These are phyloP conservation scores for Polydrusus cervinus DNA, from an alignment of 2,888 invertebrate species.

Conservation along the genomic window DNA sequence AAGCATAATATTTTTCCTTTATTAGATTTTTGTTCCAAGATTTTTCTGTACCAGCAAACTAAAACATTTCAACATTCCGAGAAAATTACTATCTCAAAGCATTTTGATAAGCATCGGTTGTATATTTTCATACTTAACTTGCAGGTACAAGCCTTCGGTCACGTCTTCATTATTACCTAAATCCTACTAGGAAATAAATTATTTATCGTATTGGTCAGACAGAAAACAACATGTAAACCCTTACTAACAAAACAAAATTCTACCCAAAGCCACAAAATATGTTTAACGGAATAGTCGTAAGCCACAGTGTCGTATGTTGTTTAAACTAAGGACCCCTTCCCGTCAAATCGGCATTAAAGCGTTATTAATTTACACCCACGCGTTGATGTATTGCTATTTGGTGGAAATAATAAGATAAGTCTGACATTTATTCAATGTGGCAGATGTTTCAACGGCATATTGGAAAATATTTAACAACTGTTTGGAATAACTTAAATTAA, in stretches of 20 bases:
- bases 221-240: neutral
- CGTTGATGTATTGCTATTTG: constrained; percentile 15
- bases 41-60: too few relatives aligned
- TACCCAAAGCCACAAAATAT: neutral
- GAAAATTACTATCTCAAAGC: too few relatives aligned
- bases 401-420: constrained; percentile 14
- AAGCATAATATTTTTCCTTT: neutral
- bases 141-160: too few relatives aligned
- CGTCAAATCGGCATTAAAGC: constrained; percentile 35
- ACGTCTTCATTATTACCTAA: too few relatives aligned
- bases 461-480: neutral
- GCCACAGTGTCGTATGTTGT: constrained; percentile 24
- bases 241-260: neutral
- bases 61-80: too few relatives aligned
- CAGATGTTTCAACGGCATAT: neutral
- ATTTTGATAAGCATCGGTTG: too few relatives aligned
- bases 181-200: too few relatives aligned
- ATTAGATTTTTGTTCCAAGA: too few relatives aligned
- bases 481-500: too few relatives aligned
- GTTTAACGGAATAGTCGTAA: constrained; percentile 6
- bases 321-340: constrained; percentile 31
- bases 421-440: neutral
- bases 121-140: too few relatives aligned
- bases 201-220: neutral
- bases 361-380: constrained; percentile 30